Evolutionary conservation across 2,888 invertebrate genomes (phyloP).

Genomic region (Azorinus chamasolen): DNA sequence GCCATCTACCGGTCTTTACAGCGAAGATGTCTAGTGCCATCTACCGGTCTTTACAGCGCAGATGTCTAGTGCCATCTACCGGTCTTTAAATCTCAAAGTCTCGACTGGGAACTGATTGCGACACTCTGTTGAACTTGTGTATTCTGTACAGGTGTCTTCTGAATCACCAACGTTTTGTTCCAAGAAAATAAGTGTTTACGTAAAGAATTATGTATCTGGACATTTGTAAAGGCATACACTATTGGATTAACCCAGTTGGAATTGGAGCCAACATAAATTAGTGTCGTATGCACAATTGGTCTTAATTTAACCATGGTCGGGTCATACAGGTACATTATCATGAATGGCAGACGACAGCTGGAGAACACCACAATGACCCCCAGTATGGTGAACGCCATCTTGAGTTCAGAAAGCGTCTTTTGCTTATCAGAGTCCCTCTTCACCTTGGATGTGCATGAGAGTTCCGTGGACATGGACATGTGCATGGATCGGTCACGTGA

Average conservation of each 20-base stretch:
- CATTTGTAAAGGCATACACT: conserved; percentile 61
- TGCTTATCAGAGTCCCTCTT: conserved; percentile 45
- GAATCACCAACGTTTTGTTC: conserved; percentile 36
- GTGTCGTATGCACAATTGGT: conserved; percentile 48
- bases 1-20: too few relatives aligned
- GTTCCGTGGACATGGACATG: conserved; percentile 2
- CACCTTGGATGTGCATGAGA: not conserved
- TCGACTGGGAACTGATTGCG: too few relatives aligned
- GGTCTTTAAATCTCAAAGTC: too few relatives aligned
- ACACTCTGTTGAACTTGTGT: too few relatives aligned
- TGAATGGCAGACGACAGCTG: conserved; percentile 59
- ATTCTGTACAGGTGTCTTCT: conserved; percentile 1
- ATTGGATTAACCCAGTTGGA: conserved; percentile 67
- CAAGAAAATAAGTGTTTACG: conserved; percentile 25
- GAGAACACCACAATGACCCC: conserved; percentile 59
- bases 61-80: too few relatives aligned
- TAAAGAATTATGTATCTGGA: conserved; percentile 34
- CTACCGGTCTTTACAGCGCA: too few relatives aligned
- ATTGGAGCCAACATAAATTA: conserved; percentile 58
- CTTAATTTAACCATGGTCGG: conserved; percentile 54
- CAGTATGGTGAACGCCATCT: conserved; percentile 62
- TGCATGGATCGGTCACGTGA: conserved; percentile 21
- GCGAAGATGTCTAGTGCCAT: too few relatives aligned
- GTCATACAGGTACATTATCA: conserved; percentile 56
- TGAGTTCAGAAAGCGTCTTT: conserved; percentile 39